Base-by-base conservation (phyloP, 1,140 invertebrate species). In the Gonatopus flavifemur region DNA sequence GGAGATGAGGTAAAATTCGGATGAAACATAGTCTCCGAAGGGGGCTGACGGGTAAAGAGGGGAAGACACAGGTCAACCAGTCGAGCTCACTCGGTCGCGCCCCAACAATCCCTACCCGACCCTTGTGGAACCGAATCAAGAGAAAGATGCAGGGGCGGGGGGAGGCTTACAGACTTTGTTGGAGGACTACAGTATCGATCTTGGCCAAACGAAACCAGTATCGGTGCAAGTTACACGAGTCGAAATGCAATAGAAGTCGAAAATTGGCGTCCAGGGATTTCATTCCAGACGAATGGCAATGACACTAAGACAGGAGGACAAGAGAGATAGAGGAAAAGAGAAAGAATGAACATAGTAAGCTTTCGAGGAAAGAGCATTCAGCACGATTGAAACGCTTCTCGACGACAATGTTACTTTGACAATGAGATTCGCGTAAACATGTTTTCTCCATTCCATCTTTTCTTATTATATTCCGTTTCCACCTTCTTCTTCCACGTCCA, bases 141-240 rank as follows among this genome's bases (percentile, higher is more conserved):
- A 64, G 57, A 53, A 52, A 62, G 55, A 46, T 49, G 42, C 32
- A n/a, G 25, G 39, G 33, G 50, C 22, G 13, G 20, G 44, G 52
- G 49, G 37, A 51, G 46, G n/a, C n/a, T n/a, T n/a, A 22, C 18
- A 18, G 47, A 7, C 46, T 50, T 64, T 56, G 57, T 59, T 54
- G 51, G 52, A 47, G 55, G 13, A 51, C 44, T 54, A n/a, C n/a
- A 55, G 62, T 75, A 75, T 76, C 70, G 74, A 76, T 76, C 70
- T 52, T 32, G 4, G 12, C n/a, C n/a, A n/a, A n/a, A n/a, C n/a
- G n/a, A n/a, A n/a, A n/a, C n/a, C n/a, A n/a, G n/a, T n/a, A n/a
- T n/a, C n/a, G 35, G 43, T 52, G 56, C 70, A 64, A 52, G 66
- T 73, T 72, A 74, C 70, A 65, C 64, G 69, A 72, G 45, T 55